Evolutionary conservation across 2,113 vertebrate species (phyloP).

Genomic region (Indicator indicator): DNA sequence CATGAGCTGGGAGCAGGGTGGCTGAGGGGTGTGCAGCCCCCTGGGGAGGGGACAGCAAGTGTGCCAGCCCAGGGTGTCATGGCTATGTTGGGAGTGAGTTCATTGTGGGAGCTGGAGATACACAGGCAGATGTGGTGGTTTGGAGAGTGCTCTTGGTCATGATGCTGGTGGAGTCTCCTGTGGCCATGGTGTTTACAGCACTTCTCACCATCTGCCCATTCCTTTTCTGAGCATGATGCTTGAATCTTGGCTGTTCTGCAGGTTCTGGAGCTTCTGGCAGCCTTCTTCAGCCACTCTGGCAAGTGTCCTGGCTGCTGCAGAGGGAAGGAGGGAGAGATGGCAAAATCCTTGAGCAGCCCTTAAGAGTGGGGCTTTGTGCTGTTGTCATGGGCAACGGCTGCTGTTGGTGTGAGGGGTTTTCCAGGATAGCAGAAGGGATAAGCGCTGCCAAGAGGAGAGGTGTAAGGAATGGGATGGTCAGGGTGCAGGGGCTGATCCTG

Average conservation of each 20-base stretch:
- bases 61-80: rapidly evolving
- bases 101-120: rapidly evolving
- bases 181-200: rapidly evolving
- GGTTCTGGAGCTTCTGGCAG: background rate
- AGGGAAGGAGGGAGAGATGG: background rate
- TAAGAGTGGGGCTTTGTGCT: background rate
- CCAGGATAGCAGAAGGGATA: background rate
- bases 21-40: background rate
- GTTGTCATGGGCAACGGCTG: background rate
- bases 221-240: rapidly evolving
- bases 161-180: background rate
- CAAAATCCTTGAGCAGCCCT: rapidly evolving
- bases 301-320: background rate
- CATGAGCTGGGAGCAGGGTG: rapidly evolving
- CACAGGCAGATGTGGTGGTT: background rate
- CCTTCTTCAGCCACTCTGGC: background rate
- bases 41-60: background rate
- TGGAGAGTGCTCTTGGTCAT: rapidly evolving
- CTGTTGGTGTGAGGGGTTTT: background rate
- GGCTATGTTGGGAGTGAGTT: rapidly evolving
- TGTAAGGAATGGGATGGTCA: no score
- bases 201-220: no score
- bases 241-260: background rate
- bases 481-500: rapidly evolving
- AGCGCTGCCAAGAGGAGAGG: background rate